phyloP scores from a whole-genome alignment of 64 coral and sea anemone genomes.

The Montipora foliosa region DNA sequence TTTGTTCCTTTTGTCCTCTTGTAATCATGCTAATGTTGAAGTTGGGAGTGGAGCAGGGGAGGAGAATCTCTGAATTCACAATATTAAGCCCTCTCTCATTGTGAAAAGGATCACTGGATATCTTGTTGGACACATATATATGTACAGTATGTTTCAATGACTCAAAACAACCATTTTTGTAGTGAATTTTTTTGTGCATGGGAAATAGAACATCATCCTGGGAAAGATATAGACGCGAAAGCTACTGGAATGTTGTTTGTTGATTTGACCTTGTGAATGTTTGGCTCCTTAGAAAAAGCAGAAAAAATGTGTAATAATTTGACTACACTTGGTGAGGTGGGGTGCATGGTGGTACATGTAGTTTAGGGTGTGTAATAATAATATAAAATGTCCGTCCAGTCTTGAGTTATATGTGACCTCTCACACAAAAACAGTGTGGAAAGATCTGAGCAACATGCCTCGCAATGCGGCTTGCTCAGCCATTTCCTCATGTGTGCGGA shows the following conservation, averaged over 20 bases:
- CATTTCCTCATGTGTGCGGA: too few relatives aligned
- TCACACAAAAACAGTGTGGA: too few relatives aligned
- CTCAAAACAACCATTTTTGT: not conserved
- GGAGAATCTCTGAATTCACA: not conserved
- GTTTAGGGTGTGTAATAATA: too few relatives aligned
- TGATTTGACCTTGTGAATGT: conserved; percentile 12
- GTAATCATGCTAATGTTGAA: not conserved
- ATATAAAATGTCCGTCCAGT: too few relatives aligned
- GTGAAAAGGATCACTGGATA: too few relatives aligned
- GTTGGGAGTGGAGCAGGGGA: not conserved
- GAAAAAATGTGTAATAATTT: not conserved
- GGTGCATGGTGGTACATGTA: too few relatives aligned
- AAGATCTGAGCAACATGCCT: too few relatives aligned
- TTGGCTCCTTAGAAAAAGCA: not conserved
- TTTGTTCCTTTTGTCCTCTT: not conserved
- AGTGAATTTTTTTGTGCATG: not conserved
- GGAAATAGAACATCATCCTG: conserved; percentile 49
- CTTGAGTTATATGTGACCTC: too few relatives aligned
- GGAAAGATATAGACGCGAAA: not conserved
- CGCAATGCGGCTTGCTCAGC: too few relatives aligned
- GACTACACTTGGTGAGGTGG: not conserved
- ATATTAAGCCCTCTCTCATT: not conserved
- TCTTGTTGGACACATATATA: too few relatives aligned
- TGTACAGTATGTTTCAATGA: not conserved
- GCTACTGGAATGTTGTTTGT: not conserved